Evolutionary conservation across 2,113 vertebrate genomes (phyloP).

Genomic region (Bubalus kerabau): DNA sequence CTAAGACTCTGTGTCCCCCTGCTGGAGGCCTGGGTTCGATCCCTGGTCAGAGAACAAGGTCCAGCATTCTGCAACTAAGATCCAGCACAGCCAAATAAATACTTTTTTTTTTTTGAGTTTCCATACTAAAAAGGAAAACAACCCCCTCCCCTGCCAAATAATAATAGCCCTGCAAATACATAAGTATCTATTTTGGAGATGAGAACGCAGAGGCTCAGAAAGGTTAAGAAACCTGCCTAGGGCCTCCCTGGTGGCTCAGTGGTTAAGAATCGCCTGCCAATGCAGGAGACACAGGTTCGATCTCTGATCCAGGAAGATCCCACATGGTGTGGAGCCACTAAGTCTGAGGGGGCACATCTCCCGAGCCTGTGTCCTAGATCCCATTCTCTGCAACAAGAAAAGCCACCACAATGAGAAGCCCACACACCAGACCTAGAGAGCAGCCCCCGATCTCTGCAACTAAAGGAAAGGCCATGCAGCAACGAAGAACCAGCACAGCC

Average conservation of each 20-base stretch:
- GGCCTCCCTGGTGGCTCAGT: not conserved
- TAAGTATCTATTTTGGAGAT: not conserved
- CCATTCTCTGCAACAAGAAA: rapidly evolving
- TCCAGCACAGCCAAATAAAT: not conserved
- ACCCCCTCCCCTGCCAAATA: not conserved
- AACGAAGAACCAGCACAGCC: not conserved
- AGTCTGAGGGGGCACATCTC: not conserved
- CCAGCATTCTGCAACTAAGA: not conserved
- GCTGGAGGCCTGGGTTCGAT: not conserved
- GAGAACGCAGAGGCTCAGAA: not conserved
- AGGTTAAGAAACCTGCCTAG: not conserved
- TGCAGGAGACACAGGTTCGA: not conserved
- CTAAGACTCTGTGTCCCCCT: not conserved
- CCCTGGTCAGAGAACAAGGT: not conserved
- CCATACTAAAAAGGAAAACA: not conserved
- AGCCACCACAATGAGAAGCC: not conserved
- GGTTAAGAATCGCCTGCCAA: not conserved
- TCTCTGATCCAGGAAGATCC: not conserved
- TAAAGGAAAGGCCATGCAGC: not conserved
- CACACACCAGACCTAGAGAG: not conserved
- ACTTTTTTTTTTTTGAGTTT: not conserved
- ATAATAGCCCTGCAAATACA: not conserved
- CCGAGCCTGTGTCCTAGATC: not conserved
- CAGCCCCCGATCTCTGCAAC: not conserved
- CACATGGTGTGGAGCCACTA: not conserved